A percentile compares a stretch with the other conserved stretches of the same genome.
These are phyloP conservation scores for Holothuria leucospilota DNA, from an alignment of 53 echinoderm and acorn worm genomes.

Conservation along the genomic window DNA sequence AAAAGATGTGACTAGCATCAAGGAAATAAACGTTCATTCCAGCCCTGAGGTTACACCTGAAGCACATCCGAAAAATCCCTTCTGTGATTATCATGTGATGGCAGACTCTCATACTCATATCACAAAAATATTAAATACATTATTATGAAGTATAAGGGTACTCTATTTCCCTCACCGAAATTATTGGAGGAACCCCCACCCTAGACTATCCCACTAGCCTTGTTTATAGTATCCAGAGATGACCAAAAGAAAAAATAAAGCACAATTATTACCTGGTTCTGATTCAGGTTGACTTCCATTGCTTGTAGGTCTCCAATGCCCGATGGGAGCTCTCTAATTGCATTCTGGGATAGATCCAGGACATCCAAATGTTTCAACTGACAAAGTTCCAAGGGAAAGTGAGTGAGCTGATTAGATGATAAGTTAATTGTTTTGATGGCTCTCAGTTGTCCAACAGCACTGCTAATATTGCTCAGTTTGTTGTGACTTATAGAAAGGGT, in stretches of 20 bases:
- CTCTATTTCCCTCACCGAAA: too few relatives aligned
- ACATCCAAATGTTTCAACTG: slow-evolving; percentile 87
- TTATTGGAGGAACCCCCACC: too few relatives aligned
- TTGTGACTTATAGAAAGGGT: slow-evolving; percentile 74
- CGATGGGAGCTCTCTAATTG: slow-evolving; percentile 72
- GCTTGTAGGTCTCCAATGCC: slow-evolving; percentile 79
- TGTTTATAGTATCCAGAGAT: background rate
- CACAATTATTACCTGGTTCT: slow-evolving; percentile 81
- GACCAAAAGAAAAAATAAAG: background rate
- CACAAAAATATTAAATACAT: too few relatives aligned
- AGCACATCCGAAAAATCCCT: too few relatives aligned
- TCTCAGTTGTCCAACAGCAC: slow-evolving; percentile 65
- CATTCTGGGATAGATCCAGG: slow-evolving; percentile 90
- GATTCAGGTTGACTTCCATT: slow-evolving; percentile 93
- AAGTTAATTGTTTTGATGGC: slow-evolving; percentile 77
- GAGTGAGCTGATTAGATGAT: slow-evolving; percentile 71
- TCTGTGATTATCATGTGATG: too few relatives aligned
- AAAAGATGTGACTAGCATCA: too few relatives aligned
- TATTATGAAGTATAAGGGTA: too few relatives aligned
- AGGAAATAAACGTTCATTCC: too few relatives aligned
- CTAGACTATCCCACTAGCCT: too few relatives aligned
- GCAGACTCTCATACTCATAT: too few relatives aligned
- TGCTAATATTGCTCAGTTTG: slow-evolving; percentile 75
- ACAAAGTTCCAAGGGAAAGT: slow-evolving; percentile 77
- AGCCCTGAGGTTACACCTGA: too few relatives aligned